Evolutionary conservation across 2,888 invertebrate species (phyloP).

Genomic region (Hirtodrosophila cameraria): DNA sequence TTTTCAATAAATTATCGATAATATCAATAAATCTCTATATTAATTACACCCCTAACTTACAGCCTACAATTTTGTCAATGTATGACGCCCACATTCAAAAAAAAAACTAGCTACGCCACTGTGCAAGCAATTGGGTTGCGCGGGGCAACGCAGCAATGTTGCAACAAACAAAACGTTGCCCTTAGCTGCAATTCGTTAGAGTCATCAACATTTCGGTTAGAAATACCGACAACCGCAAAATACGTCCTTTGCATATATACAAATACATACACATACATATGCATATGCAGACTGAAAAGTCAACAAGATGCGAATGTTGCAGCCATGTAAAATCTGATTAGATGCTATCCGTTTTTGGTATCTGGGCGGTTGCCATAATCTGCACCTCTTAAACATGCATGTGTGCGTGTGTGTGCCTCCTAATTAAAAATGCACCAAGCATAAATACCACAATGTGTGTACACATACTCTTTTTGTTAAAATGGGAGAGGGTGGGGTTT

Average conservation of each 20-base stretch:
- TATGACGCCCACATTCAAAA: too few relatives aligned
- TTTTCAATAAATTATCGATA: too few relatives aligned
- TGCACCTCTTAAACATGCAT: conserved; percentile 23
- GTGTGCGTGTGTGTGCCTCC: conserved; percentile 1
- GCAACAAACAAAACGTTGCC: conserved; percentile 8
- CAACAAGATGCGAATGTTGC: conserved; percentile 16
- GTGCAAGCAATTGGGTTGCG: too few relatives aligned
- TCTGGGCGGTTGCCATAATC: conserved; percentile 27
- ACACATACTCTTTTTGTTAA: too few relatives aligned
- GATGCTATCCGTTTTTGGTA: conserved; percentile 1
- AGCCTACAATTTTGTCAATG: too few relatives aligned
- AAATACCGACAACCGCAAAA: too few relatives aligned
- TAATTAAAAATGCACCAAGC: conserved; percentile 49
- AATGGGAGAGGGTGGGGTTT: too few relatives aligned
- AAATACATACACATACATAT: conserved; percentile 14
- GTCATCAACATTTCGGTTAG: too few relatives aligned
- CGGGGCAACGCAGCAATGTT: too few relatives aligned
- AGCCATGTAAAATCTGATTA: conserved; percentile 20
- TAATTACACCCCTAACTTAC: too few relatives aligned
- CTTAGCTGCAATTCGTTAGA: conserved; percentile 17
- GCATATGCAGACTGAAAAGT: conserved; percentile 14
- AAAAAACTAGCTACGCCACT: too few relatives aligned
- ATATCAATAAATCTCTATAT: too few relatives aligned
- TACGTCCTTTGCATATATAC: conserved; percentile 13
- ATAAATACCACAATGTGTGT: neutral